Base-by-base conservation (phyloP, 2,113 vertebrate genomes). In the Pavo muticus region DNA sequence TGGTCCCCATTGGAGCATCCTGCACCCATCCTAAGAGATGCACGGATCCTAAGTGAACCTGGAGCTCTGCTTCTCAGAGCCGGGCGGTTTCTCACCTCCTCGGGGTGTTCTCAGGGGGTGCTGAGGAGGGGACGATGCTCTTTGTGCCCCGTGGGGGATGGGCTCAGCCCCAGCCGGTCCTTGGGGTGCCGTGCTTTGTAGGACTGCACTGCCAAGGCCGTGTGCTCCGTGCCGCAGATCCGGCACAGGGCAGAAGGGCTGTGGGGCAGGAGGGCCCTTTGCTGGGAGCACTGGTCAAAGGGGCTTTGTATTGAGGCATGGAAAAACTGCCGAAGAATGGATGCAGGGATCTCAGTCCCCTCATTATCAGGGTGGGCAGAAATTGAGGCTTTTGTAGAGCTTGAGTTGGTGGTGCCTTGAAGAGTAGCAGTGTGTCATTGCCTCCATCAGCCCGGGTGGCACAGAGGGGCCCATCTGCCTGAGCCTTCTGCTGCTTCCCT, bases 171-270 rank as follows among this genome's bases (percentile, higher is more conserved):
- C 5, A 13, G 52, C 2, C 8, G 39, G 18, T 45, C 35, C 24
- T 14, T 3, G 35, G 48, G 67, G 14, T 35, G 47, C 1, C 4
- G 63, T 0, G 1, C 75, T 61, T 44, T 6, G 32, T 32, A 63
- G 80, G 52, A 6, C 13, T 30, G 65, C 71, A 23, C 42, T 57
- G 74, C 83, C 18, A 29, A 1, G 4, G 27, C 40, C 3, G 0
- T 2, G 32, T 23, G n/a, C 5, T 39, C 29, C 0, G 0, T 63
- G 60, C 27, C 23, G 9, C 60, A 27, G 37, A 37, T 15, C 60
- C 17, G 35, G 35, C 14, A 10, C 35, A 27, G 35, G 61, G 61
- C 24, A 27, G 37, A 18, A 39, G 61, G 61, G 25, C 37, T 27
- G 9, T 63, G 37, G 61, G 61, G 61, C 61, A 29, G 25, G 16